Evolutionary conservation across 2,888 invertebrate genomes (phyloP).

Genomic region (Lydus trimaculatus): DNA sequence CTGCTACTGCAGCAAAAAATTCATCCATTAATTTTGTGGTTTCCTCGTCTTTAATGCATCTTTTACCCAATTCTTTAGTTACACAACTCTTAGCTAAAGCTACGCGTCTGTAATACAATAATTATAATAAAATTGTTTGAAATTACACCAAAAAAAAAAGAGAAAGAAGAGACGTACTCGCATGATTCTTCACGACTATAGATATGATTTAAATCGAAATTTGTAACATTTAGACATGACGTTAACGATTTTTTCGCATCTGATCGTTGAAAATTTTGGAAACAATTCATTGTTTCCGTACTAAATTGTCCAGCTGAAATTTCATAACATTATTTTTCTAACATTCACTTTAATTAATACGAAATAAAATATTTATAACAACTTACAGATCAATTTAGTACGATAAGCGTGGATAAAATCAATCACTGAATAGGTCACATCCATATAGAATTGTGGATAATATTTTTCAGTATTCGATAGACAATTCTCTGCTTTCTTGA

Average conservation of each 20-base stretch:
- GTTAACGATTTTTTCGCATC: not conserved
- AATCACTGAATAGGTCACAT: constrained; percentile 7
- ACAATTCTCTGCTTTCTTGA: constrained; percentile 14
- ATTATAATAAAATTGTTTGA: not conserved
- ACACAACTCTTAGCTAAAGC: constrained; percentile 6
- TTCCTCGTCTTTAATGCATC: constrained; percentile 15
- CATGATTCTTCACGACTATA: constrained; percentile 13
- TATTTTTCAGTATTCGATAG: constrained; percentile 17
- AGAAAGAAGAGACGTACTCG: constrained; percentile 6
- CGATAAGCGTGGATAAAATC: constrained; percentile 16
- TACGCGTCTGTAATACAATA: constrained; percentile 9
- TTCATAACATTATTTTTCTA: not conserved
- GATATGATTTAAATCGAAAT: constrained; percentile 1
- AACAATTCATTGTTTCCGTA: constrained; percentile 16
- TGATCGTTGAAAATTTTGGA: constrained; percentile 13
- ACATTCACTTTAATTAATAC: not conserved
- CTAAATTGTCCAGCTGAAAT: constrained; percentile 8
- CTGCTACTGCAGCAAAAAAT: constrained; percentile 10
- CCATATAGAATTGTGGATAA: constrained; percentile 16
- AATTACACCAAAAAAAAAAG: not conserved
- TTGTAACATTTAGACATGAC: not conserved
- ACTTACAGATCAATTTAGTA: not conserved
- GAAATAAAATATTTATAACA: not conserved
- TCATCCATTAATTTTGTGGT: constrained; percentile 14
- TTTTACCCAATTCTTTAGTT: constrained; percentile 10